Evolutionary conservation across 2,888 invertebrate species (phyloP).

Genomic region (Notocelia uddmanniana): DNA sequence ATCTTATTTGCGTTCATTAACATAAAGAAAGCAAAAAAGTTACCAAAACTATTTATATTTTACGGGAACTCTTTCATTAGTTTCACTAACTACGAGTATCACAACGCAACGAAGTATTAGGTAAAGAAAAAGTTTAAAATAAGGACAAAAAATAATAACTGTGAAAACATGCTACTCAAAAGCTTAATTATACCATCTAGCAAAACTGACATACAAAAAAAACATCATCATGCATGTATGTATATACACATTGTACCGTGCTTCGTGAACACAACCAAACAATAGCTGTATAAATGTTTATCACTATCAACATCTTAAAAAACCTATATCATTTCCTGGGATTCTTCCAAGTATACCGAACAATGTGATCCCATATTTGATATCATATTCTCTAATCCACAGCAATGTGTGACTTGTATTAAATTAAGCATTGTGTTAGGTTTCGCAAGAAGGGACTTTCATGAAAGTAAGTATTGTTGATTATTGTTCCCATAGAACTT

Average conservation of each 20-base stretch:
- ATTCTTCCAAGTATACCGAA: constrained; percentile 22
- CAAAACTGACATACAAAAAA: constrained; percentile 21
- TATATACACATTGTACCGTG: constrained; percentile 17
- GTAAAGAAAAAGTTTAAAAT: not conserved
- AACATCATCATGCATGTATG: constrained; percentile 27
- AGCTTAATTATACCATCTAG: constrained; percentile 16
- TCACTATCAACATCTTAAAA: constrained; percentile 15
- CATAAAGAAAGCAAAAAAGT: too few relatives aligned
- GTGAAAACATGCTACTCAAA: constrained; percentile 36
- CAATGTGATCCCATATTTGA: constrained; percentile 42
- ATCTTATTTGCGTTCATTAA: too few relatives aligned
- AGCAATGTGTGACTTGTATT: constrained; percentile 31
- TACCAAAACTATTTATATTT: not conserved
- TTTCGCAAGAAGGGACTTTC: constrained; percentile 28
- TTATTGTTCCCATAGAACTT: constrained; percentile 27
- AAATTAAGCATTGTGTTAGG: constrained; percentile 36
- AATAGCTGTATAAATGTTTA: constrained; percentile 24
- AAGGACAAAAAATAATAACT: not conserved
- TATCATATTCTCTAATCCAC: constrained; percentile 32
- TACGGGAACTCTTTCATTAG: not conserved
- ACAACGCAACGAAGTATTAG: not conserved
- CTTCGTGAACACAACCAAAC: constrained; percentile 49
- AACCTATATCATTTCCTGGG: constrained; percentile 1
- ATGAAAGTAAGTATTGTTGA: constrained; percentile 18
- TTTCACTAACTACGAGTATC: too few relatives aligned